These are phyloP conservation scores for Pachypsylla venusta DNA, from an alignment of 1,140 invertebrate species.

Conservation along the genomic window DNA sequence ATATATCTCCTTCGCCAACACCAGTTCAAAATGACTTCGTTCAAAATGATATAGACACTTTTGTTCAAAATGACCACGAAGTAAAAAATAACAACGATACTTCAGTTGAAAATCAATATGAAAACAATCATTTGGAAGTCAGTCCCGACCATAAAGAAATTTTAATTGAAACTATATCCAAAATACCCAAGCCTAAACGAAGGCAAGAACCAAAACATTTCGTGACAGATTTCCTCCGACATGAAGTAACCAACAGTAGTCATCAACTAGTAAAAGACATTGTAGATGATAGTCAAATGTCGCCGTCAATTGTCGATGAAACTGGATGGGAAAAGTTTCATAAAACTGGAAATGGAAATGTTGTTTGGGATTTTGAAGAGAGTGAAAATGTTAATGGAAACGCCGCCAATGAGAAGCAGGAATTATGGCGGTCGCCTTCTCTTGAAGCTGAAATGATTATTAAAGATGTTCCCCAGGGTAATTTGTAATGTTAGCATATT, in stretches of 20 bases:
- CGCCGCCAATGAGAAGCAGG: not conserved
- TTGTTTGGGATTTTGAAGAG: conserved; percentile 1
- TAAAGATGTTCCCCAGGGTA: conserved; percentile 11
- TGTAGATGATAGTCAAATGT: not conserved
- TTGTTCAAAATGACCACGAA: no score
- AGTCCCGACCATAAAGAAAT: no score
- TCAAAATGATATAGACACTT: no score
- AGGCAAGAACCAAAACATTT: not conserved
- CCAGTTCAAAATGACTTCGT: no score
- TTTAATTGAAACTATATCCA: no score
- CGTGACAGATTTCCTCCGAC: conserved; percentile 12
- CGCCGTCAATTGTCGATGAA: not conserved
- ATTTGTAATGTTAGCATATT: not conserved
- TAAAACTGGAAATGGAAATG: conserved; percentile 25
- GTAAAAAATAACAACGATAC: no score
- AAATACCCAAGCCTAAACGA: not conserved
- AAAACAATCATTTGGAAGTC: no score
- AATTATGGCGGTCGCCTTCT: conserved; percentile 5
- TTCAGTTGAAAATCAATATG: no score
- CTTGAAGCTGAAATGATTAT: conserved; percentile 12
- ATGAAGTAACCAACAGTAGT: conserved; percentile 29
- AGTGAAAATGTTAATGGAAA: not conserved
- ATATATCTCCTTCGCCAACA: no score
- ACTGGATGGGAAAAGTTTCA: conserved; percentile 27
- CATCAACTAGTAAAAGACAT: not conserved